Evolutionary conservation across 2,888 invertebrate genomes (phyloP).

Genomic region (Watsonalla binaria): DNA sequence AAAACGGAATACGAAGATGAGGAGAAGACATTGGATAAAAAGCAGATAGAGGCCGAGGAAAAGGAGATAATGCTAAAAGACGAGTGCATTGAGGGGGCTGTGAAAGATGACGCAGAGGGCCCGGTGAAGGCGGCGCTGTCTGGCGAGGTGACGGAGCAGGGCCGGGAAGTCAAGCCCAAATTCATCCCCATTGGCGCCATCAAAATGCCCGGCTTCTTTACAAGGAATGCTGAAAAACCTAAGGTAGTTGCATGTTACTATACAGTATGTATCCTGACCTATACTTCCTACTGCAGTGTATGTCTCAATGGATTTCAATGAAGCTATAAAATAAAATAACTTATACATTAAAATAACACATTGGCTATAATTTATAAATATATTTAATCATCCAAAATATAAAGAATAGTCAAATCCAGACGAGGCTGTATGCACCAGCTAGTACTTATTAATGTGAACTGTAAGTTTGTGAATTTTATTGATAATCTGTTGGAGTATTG

Average conservation of each 20-base stretch:
- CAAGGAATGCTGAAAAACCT: constrained; percentile 85
- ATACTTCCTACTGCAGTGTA: no score
- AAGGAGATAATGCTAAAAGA: constrained; percentile 81
- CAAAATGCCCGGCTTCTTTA: constrained; percentile 92
- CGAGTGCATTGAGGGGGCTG: constrained; percentile 61
- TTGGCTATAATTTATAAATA: no score
- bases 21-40: constrained; percentile 79
- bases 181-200: constrained; percentile 93
- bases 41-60: constrained; percentile 82
- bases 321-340: no score
- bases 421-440: no score
- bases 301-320: no score
- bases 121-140: constrained; percentile 73
- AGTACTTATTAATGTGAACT: no score
- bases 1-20: constrained; percentile 61
- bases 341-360: no score
- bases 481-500: no score
- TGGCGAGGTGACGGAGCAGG: constrained; percentile 80
- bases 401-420: no score
- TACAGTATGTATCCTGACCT: no score
- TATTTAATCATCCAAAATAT: no score
- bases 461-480: no score
- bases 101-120: constrained; percentile 67
- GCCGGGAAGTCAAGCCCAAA: constrained; percentile 87
- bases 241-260: constrained; percentile 67